phyloP scores from a whole-genome alignment of 1,140 invertebrate genomes.

The Laodelphax striatellus region DNA sequence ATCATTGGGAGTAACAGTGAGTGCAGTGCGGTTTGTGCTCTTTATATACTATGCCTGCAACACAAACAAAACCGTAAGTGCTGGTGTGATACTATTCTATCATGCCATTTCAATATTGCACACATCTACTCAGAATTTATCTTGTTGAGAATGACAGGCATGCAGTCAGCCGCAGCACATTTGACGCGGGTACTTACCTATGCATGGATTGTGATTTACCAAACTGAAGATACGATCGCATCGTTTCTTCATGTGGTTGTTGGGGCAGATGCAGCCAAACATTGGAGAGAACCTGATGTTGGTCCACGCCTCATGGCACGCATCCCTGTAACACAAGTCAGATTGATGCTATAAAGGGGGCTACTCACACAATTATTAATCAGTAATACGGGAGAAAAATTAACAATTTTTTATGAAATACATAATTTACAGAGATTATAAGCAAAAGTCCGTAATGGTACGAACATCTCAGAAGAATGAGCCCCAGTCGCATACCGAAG shows the following conservation, averaged over 20 bases:
- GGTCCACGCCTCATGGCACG: constrained; percentile 72
- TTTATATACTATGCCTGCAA: background rate
- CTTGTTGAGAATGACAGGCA: background rate
- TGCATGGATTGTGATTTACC: constrained; percentile 82
- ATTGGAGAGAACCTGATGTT: constrained; percentile 69
- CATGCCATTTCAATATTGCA: background rate
- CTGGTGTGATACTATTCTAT: too few relatives aligned
- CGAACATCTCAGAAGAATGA: too few relatives aligned
- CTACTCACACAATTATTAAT: too few relatives aligned
- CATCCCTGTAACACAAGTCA: constrained; percentile 45
- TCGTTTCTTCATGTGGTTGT: constrained; percentile 72
- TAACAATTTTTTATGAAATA: too few relatives aligned
- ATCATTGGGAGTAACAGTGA: background rate
- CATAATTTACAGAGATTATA: too few relatives aligned
- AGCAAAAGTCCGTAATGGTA: too few relatives aligned
- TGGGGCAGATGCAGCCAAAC: constrained; percentile 84
- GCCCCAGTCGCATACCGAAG: too few relatives aligned
- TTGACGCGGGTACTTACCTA: constrained; percentile 54
- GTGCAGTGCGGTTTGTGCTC: constrained; percentile 3
- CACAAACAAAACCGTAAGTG: background rate
- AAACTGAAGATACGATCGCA: constrained; percentile 75
- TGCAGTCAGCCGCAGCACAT: background rate
- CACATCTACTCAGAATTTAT: background rate
- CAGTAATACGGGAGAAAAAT: too few relatives aligned
- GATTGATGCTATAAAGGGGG: too few relatives aligned